Evolutionary conservation across 2,797 vertebrate species (phyloP).

Genomic region (Helostoma temminkii): DNA sequence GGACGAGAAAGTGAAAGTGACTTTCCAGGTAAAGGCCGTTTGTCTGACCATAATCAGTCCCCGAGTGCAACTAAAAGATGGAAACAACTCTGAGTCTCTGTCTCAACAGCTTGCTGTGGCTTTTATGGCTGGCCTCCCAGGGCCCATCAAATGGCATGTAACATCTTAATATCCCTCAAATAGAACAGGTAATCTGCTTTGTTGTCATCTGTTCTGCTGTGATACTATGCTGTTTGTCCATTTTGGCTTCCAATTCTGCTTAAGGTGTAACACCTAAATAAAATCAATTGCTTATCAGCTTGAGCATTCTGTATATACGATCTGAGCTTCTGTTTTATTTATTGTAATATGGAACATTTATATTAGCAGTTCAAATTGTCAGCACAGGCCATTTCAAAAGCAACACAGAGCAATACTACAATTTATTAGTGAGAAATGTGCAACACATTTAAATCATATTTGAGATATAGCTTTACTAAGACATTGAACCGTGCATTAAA

Average conservation of each 20-base stretch:
- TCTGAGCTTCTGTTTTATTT: constrained; percentile 9
- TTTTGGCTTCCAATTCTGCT: constrained; percentile 43
- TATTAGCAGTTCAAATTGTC: constrained; percentile 23
- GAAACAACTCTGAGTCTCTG: constrained; percentile 76
- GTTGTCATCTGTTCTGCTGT: constrained; percentile 65
- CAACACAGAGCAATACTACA: constrained; percentile 3
- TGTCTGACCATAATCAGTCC: constrained; percentile 79
- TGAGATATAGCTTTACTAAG: constrained; percentile 23
- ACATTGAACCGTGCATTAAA: constrained; percentile 20
- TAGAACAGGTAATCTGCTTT: constrained; percentile 79
- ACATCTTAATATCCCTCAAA: constrained; percentile 81
- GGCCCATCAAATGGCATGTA: constrained; percentile 70
- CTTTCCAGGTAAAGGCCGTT: constrained; percentile 81
- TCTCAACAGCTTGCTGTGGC: constrained; percentile 81
- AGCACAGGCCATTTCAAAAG: not conserved
- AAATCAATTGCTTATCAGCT: constrained; percentile 2
- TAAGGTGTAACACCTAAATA: constrained; percentile 19
- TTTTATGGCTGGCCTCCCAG: constrained; percentile 78
- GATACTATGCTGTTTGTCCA: constrained; percentile 45
- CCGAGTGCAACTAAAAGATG: constrained; percentile 77
- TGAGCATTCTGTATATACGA: not conserved
- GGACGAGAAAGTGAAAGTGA: constrained; percentile 79
- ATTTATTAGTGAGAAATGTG: constrained; percentile 9
- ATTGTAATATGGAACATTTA: constrained; percentile 16
- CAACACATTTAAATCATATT: constrained; percentile 20